Evolutionary conservation across 2,797 vertebrate species (phyloP).

Genomic region (Capromys pilorides): DNA sequence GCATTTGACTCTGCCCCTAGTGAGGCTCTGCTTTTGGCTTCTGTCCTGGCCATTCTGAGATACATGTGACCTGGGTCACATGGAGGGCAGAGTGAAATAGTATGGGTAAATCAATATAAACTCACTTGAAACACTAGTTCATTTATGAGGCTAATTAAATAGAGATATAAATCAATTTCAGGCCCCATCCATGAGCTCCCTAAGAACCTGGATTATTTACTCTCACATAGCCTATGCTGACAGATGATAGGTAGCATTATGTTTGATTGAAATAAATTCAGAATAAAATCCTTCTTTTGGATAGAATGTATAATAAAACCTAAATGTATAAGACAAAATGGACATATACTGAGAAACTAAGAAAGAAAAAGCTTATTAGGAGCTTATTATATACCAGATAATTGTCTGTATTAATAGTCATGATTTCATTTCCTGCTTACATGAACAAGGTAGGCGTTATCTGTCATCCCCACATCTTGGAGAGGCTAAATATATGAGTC

Average conservation of each 20-base stretch:
- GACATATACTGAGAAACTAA: neutral
- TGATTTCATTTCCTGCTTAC: neutral
- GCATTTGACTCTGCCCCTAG: neutral
- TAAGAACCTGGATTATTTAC: conserved; percentile 12
- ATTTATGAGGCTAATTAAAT: conserved; percentile 65
- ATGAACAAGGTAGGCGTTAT: neutral
- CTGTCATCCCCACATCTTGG: neutral
- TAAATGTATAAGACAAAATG: neutral
- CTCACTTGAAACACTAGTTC: conserved; percentile 61
- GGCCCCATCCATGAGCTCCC: neutral
- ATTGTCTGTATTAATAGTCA: neutral
- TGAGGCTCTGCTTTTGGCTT: conserved; percentile 15
- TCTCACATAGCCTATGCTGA: neutral
- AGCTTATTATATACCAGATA: neutral
- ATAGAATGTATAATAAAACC: neutral
- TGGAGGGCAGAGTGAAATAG: conserved; percentile 16
- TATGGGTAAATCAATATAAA: conserved; percentile 61
- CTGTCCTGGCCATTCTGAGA: neutral
- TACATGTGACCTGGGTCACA: conserved; percentile 26
- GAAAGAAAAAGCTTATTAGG: neutral
- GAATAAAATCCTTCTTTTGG: conserved; percentile 15
- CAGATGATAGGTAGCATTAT: neutral
- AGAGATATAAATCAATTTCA: conserved; percentile 55
- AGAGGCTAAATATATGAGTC: neutral
- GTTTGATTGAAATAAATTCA: conserved; percentile 30